Evolutionary conservation across 2,888 invertebrate genomes (phyloP).

Genomic region (Mylabris sibirica): DNA sequence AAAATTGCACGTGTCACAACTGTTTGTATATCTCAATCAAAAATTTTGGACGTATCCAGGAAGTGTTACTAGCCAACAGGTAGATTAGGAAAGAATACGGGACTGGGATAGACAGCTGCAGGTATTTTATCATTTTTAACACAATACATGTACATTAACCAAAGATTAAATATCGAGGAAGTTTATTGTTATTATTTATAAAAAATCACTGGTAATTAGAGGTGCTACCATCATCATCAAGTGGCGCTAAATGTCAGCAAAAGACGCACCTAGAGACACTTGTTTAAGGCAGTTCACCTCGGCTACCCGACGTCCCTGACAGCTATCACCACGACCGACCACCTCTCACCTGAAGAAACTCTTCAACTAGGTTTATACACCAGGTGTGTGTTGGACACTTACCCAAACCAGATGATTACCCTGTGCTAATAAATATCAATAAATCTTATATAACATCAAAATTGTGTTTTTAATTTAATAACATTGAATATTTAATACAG

Average conservation of each 20-base stretch:
- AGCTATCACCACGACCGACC: slow-evolving; percentile 21
- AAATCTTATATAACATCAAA: too few relatives aligned
- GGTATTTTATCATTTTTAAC: slow-evolving; percentile 18
- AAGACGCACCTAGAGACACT: slow-evolving; percentile 30
- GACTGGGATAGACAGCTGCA: slow-evolving; percentile 13
- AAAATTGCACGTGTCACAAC: not conserved
- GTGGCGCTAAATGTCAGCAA: slow-evolving; percentile 30
- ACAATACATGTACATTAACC: not conserved
- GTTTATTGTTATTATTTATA: not conserved
- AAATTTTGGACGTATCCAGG: not conserved
- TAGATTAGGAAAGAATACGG: not conserved
- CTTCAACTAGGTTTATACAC: not conserved
- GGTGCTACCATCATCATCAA: slow-evolving; percentile 2
- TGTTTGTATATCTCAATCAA: not conserved
- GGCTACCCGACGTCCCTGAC: slow-evolving; percentile 34
- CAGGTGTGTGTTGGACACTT: not conserved
- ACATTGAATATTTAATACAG: not conserved
- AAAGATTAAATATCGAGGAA: not conserved
- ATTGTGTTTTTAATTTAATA: too few relatives aligned
- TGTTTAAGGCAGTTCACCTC: slow-evolving; percentile 36
- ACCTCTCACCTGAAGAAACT: slow-evolving; percentile 24
- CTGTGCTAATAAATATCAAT: not conserved
- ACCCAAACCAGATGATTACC: not conserved
- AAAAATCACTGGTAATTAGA: not conserved
- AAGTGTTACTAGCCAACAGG: not conserved